phyloP scores from a whole-genome alignment of 2,888 invertebrate species.

The Erebia aethiops region DNA sequence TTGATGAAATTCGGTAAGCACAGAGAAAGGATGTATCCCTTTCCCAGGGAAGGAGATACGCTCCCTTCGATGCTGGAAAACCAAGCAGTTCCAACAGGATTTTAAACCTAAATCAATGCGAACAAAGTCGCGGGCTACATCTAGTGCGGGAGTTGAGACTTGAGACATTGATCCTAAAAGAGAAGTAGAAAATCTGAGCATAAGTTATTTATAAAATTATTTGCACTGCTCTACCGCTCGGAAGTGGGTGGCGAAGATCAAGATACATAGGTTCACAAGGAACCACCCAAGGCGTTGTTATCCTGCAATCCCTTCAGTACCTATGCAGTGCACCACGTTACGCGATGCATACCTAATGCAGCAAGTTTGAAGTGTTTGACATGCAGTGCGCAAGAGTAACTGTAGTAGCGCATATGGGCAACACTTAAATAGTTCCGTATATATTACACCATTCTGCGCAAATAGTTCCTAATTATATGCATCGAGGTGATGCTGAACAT shows the following conservation, averaged over 20 bases:
- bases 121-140: no score
- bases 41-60: no score
- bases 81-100: no score
- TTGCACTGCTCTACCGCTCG: background rate
- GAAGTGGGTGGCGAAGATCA: slow-evolving; percentile 9
- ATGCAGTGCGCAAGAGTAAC: slow-evolving; percentile 66
- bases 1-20: no score
- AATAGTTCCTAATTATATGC: slow-evolving; percentile 33
- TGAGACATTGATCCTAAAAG: background rate
- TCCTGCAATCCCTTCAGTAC: slow-evolving; percentile 66
- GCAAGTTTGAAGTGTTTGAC: slow-evolving; percentile 50
- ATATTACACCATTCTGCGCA: slow-evolving; percentile 37
- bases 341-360: slow-evolving; percentile 65
- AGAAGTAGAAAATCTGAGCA: background rate
- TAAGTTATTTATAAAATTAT: background rate
- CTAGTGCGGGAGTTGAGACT: background rate
- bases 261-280: slow-evolving; percentile 29
- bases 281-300: slow-evolving; percentile 73
- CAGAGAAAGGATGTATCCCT: no score
- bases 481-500: slow-evolving; percentile 29
- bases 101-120: no score
- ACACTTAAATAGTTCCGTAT: slow-evolving; percentile 37
- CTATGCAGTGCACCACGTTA: slow-evolving; percentile 47
- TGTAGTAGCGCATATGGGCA: slow-evolving; percentile 50
- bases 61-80: no score